Conservation (phyloP, 2,888 invertebrate species). For the Caenorhabditis sp. region DNA sequence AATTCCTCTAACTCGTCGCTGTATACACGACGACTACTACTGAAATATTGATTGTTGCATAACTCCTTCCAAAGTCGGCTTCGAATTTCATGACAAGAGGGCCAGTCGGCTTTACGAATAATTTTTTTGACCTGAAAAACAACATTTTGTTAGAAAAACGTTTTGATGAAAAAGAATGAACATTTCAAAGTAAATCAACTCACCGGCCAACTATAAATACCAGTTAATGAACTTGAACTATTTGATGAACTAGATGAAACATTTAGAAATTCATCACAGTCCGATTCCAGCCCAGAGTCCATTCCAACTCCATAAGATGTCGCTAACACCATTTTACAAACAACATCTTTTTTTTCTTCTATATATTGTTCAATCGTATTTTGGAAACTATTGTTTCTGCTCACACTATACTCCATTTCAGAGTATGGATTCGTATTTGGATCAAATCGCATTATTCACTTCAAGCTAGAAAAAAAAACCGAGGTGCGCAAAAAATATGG, state of each 20-base stretch:
- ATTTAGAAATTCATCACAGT: slow-evolving; percentile 15
- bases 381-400: not conserved
- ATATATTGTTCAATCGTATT: not conserved
- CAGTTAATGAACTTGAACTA: not conserved
- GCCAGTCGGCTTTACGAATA: slow-evolving; percentile 68
- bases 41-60: slow-evolving; percentile 57
- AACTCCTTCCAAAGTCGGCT: slow-evolving; percentile 66
- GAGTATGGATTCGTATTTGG: slow-evolving; percentile 31
- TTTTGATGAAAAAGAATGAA: no score
- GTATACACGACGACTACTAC: slow-evolving; percentile 56
- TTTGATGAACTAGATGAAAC: not conserved
- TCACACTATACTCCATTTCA: slow-evolving; percentile 26
- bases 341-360: not conserved
- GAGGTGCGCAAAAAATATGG: not conserved
- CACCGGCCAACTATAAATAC: not conserved
- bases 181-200: not conserved
- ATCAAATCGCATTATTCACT: slow-evolving; percentile 26
- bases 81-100: slow-evolving; percentile 68
- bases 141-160: no score
- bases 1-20: slow-evolving; percentile 51
- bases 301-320: not conserved
- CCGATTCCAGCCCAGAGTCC: slow-evolving; percentile 32
- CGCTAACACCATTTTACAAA: not conserved
- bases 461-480: not conserved
- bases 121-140: slow-evolving; percentile 69